Base-by-base conservation (phyloP, 2,888 invertebrate species). In the Ypsolopha scabrella region DNA sequence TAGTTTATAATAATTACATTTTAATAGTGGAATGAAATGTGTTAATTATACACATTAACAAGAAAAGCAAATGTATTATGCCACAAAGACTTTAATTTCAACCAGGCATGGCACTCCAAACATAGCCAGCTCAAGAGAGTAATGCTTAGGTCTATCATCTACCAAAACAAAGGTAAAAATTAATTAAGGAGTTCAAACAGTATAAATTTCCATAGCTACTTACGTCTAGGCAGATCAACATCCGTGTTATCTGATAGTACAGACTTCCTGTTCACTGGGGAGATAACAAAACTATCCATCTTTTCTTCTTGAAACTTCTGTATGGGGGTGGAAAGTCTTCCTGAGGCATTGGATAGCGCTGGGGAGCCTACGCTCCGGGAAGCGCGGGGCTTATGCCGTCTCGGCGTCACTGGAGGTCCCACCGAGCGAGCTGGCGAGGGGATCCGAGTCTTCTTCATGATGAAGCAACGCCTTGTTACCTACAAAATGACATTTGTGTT, bases 371-470 rank as follows among this genome's bases (percentile, higher is more conserved):
- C 62, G 54, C 81, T 83, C 6, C 68, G 68, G 1, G 70, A 65
- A 6, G 68, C 54, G 0, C 74, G 67, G 0, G 65, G 51, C 34
- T 60, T 65, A 8, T 57, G 54, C 1, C 62, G 65, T 1, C 70
- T 67, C 0, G 78, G 73, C 0, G 76, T 73, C 0, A 53, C 51
- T 10, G 51, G 52, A 1, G 54, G 58, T 7, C 68, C 68, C 37
- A 68, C 67, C 0, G 81, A 80, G 1, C 75, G 71, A 1, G 82
- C 68, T 0, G 83, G 81, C 0, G 83, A 85, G 0, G 72, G 64
- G 50, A 70, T 70, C 37, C 63, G 67, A 2, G 68, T 58, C 34
- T 61, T 66, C 9, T 35, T 39, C 39, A 39, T 39, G 1, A 39
- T n/a, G 9, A 3, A 39, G 39, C n/a, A n/a, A n/a, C n/a, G n/a